phyloP scores from a whole-genome alignment of 2,888 invertebrate species.

The Spatulosminthurus flaviceps region DNA sequence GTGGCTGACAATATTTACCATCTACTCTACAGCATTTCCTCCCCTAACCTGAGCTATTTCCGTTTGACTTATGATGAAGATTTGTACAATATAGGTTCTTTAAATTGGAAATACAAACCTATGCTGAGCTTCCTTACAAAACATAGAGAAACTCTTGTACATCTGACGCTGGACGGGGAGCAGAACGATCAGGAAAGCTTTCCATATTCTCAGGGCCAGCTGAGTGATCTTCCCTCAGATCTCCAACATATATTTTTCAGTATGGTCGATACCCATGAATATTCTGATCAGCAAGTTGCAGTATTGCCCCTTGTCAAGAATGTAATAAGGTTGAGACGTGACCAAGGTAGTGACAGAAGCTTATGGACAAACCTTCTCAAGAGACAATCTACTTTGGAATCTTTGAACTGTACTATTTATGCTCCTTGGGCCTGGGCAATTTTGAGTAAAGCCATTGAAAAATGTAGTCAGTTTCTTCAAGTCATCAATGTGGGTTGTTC shows the following conservation, averaged over 20 bases:
- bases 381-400: conserved; percentile 1
- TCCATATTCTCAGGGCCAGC: background rate
- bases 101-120: conserved; percentile 34
- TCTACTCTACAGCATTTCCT: background rate
- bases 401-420: conserved; percentile 28
- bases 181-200: conserved; percentile 23
- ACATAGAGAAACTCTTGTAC: conserved; percentile 3
- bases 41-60: conserved; percentile 6
- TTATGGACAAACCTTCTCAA: conserved; percentile 15
- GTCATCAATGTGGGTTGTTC: conserved; percentile 36
- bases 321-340: background rate
- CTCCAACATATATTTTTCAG: conserved; percentile 23
- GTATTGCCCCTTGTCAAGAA: background rate
- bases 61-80: conserved; percentile 22
- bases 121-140: conserved; percentile 1
- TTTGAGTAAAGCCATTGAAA: background rate
- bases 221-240: background rate
- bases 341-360: background rate
- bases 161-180: conserved; percentile 24
- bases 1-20: conserved; percentile 39
- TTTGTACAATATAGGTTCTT: background rate
- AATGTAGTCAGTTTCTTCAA: conserved; percentile 21
- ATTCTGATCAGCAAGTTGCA: background rate
- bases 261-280: background rate
- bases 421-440: conserved; percentile 16